Percentiles rank a stretch among this genome's conserved stretches.
These are phyloP conservation scores for Ceratitis capitata DNA, from an alignment of 1,140 invertebrate species.

Conservation along the genomic window DNA sequence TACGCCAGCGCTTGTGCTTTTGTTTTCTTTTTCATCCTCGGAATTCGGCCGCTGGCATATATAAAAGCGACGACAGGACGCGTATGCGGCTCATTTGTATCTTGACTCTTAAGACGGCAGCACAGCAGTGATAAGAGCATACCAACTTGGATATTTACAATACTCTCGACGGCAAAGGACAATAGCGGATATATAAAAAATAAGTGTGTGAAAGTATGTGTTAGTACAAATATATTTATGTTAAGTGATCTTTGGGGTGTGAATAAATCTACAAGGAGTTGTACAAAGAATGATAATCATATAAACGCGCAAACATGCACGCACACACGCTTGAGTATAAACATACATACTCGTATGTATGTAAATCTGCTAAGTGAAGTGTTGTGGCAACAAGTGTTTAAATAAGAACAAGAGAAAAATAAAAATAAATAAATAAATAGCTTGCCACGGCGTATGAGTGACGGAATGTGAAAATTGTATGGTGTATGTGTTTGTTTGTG, in stretches of 20 bases:
- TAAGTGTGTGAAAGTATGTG: no score
- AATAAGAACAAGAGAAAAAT: no score
- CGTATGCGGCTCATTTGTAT: conserved; percentile 14
- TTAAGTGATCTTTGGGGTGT: neutral
- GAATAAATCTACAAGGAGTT: neutral
- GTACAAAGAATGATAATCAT: neutral
- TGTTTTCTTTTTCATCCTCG: neutral
- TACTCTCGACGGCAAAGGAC: neutral
- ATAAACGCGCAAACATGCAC: neutral
- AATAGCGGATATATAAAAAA: neutral
- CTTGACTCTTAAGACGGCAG: neutral
- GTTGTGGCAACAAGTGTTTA: neutral
- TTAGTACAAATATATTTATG: neutral
- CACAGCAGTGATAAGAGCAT: neutral
- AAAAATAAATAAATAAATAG: no score
- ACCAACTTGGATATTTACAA: neutral
- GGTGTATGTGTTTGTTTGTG: neutral
- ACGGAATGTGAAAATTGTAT: no score
- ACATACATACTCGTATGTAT: neutral
- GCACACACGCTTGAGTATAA: no score
- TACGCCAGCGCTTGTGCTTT: neutral
- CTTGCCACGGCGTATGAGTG: neutral
- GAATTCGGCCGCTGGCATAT: conserved; percentile 3
- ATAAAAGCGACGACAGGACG: conserved; percentile 34
- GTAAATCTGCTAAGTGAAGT: neutral